Conservation (phyloP, 2,888 invertebrate genomes). For the Acrobasis consociella region DNA sequence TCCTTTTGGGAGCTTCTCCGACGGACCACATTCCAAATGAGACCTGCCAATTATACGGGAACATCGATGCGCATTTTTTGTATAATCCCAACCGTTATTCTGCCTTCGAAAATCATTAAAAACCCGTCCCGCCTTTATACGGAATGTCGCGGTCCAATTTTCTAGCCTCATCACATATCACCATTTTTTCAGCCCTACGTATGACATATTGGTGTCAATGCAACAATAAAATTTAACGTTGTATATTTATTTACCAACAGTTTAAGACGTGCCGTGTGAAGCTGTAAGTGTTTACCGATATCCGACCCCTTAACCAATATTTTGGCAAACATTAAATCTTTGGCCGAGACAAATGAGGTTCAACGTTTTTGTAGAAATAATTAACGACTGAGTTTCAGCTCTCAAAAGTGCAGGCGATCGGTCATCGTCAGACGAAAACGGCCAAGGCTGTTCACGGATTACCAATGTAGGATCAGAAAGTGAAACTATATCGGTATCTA, state of each 20-base stretch:
- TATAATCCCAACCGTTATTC: conserved; percentile 66
- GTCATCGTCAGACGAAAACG: conserved; percentile 43
- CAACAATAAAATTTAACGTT: conserved; percentile 74
- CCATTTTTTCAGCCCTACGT: conserved; percentile 64
- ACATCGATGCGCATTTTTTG: conserved; percentile 66
- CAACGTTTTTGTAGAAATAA: conserved; percentile 40
- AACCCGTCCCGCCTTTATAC: conserved; percentile 64
- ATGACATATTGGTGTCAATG: conserved; percentile 75
- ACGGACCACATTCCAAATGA: conserved; percentile 67
- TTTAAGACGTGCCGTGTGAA: conserved; percentile 49
- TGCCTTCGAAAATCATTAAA: conserved; percentile 69
- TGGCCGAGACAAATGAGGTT: conserved; percentile 51
- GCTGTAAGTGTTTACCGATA: conserved; percentile 62
- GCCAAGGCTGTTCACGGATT: conserved; percentile 62
- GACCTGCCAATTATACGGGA: conserved; percentile 71
- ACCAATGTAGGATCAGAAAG: conserved; percentile 60
- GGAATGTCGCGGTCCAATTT: conserved; percentile 70
- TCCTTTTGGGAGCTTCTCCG: conserved; percentile 71
- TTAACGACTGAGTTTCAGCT: conserved; percentile 37
- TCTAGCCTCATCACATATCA: conserved; percentile 67
- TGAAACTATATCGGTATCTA: conserved; percentile 65
- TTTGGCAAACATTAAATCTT: conserved; percentile 59
- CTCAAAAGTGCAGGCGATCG: conserved; percentile 30
- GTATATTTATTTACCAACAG: conserved; percentile 57
- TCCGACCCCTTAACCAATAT: conserved; percentile 72